A percentile compares a stretch with the other conserved stretches of the same genome.
These are phyloP conservation scores for Micromesistius poutassou DNA, from an alignment of 2,797 vertebrate species.

Conservation along the genomic window DNA sequence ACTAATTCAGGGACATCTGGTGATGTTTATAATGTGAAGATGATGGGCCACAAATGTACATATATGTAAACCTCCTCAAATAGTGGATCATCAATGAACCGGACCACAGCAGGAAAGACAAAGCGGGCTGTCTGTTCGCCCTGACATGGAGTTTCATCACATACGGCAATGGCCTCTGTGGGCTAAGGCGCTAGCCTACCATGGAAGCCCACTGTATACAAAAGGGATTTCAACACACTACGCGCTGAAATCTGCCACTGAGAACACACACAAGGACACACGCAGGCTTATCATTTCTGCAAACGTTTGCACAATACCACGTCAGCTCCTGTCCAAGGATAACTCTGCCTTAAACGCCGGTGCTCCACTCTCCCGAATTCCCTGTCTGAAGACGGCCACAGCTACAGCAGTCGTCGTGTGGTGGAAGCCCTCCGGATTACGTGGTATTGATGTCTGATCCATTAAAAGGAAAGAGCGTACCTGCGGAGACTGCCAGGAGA, in stretches of 20 bases:
- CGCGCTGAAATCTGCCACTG: no score
- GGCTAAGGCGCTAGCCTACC: background rate
- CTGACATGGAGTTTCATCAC: no score
- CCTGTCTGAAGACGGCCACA: background rate
- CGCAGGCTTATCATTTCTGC: no score
- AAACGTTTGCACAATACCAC: no score
- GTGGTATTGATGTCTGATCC: slow-evolving; percentile 6
- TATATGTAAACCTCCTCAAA: background rate
- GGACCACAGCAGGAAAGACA: background rate
- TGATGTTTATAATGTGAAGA: background rate
- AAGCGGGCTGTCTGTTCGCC: background rate
- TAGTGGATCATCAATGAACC: background rate
- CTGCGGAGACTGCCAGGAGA: background rate
- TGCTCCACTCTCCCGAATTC: background rate
- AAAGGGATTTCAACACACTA: no score
- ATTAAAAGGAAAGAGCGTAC: background rate
- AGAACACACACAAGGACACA: no score
- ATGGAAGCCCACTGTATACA: background rate
- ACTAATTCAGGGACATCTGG: background rate
- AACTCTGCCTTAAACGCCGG: no score
- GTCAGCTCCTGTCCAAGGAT: no score
- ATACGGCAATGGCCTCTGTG: background rate
- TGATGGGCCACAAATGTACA: background rate
- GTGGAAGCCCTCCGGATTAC: slow-evolving; percentile 9
- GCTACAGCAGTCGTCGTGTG: background rate